Evolutionary conservation across 2,888 invertebrate genomes (phyloP).

Genomic region (Cheilosia soror): DNA sequence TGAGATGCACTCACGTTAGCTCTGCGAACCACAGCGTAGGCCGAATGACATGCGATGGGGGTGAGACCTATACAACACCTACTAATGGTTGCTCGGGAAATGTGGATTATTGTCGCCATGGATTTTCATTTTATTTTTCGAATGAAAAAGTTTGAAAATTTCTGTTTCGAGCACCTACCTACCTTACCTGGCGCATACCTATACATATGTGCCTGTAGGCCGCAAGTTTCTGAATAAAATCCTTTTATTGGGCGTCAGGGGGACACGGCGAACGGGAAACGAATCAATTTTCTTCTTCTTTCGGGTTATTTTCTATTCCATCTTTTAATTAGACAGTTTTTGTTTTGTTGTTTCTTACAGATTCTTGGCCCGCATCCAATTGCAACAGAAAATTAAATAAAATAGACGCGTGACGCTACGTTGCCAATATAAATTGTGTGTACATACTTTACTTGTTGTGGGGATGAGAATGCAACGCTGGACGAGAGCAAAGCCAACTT

Average conservation of each 20-base stretch:
- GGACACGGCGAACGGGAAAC: background rate
- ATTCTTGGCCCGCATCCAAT: constrained; percentile 68
- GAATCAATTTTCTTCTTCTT: constrained; percentile 39
- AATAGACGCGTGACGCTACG: constrained; percentile 72
- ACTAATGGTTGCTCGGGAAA: constrained; percentile 32
- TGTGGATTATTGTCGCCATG: constrained; percentile 55
- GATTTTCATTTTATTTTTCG: background rate
- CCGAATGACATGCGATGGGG: constrained; percentile 23
- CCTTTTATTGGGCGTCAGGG: constrained; percentile 23
- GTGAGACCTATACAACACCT: constrained; percentile 8
- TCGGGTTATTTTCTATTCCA: constrained; percentile 42
- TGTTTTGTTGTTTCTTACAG: constrained; percentile 55
- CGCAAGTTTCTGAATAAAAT: constrained; percentile 49
- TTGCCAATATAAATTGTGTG: constrained; percentile 56
- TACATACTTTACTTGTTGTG: constrained; percentile 27
- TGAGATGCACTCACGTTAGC: constrained; percentile 31
- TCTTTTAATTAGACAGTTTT: constrained; percentile 64
- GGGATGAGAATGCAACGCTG: constrained; percentile 63
- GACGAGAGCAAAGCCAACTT: constrained; percentile 41
- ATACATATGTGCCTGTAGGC: constrained; percentile 12
- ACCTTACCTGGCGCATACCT: background rate
- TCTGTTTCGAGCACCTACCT: too few species aligned
- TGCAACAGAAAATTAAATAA: constrained; percentile 72
- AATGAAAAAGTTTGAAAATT: background rate
- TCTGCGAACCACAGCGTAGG: constrained; percentile 46